These are phyloP conservation scores for Labrus mixtus DNA, from an alignment of 2,113 vertebrate genomes.

Conservation along the genomic window DNA sequence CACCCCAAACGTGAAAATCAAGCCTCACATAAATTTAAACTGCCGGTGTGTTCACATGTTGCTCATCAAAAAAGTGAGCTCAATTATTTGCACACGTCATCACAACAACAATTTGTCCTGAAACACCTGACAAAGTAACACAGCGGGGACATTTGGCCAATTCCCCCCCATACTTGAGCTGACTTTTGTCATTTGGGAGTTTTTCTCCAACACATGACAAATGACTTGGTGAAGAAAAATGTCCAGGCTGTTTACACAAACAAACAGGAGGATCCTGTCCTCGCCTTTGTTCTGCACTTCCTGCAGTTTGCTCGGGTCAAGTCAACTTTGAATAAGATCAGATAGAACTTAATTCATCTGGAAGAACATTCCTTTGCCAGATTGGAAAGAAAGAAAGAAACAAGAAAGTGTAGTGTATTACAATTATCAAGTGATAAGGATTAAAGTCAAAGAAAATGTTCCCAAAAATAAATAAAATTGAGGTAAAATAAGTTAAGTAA, in stretches of 20 bases:
- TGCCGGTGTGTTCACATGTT: neutral
- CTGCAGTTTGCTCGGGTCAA: neutral
- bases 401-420: too few relatives aligned
- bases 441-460: too few relatives aligned
- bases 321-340: too few relatives aligned
- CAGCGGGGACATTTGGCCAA: neutral
- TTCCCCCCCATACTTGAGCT: neutral
- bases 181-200: too few relatives aligned
- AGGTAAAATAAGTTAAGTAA: too few relatives aligned
- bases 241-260: slow-evolving; percentile 9
- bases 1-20: neutral
- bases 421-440: too few relatives aligned
- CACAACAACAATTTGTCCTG: neutral
- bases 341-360: too few relatives aligned
- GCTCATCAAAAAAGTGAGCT: neutral
- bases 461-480: too few relatives aligned
- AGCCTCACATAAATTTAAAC: slow-evolving; percentile 13
- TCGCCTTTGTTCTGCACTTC: slow-evolving; percentile 39
- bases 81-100: neutral
- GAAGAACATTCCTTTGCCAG: too few relatives aligned
- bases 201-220: neutral
- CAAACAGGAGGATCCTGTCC: slow-evolving; percentile 10
- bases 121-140: neutral
- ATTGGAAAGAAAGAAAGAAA: too few relatives aligned
- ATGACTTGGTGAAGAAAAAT: slow-evolving; percentile 11